Percentiles rank a stretch among this genome's conserved stretches.
Evolutionary conservation across 2,888 invertebrate genomes (phyloP).

Genomic region (Melanchra persicariae): DNA sequence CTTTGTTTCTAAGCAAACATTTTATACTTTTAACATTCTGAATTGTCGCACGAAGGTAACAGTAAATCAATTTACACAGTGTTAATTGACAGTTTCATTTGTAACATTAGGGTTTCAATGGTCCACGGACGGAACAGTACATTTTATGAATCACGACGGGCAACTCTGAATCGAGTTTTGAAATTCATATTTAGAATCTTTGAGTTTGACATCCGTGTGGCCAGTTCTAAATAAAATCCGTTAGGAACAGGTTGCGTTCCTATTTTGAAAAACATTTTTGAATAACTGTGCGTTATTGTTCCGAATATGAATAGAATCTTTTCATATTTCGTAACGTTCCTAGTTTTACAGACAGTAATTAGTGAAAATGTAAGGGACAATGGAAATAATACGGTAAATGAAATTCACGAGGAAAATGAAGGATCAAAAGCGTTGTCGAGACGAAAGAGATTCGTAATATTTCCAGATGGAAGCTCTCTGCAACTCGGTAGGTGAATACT

Average conservation of each 20-base stretch:
- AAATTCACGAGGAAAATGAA: constrained; percentile 71
- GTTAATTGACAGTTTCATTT: constrained; percentile 86
- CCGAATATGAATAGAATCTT: constrained; percentile 58
- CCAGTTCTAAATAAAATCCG: constrained; percentile 53
- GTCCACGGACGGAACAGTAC: constrained; percentile 76
- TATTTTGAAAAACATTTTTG: constrained; percentile 49
- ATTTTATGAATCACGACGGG: constrained; percentile 75
- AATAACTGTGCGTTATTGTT: constrained; percentile 36
- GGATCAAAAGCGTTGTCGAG: constrained; percentile 85
- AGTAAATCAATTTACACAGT: constrained; percentile 83
- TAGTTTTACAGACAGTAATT: constrained; percentile 69
- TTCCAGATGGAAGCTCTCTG: constrained; percentile 91
- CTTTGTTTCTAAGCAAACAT: constrained; percentile 58
- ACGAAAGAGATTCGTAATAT: constrained; percentile 91
- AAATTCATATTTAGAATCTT: constrained; percentile 63
- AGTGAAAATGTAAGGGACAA: constrained; percentile 71
- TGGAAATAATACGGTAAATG: constrained; percentile 71
- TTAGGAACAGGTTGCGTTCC: constrained; percentile 50
- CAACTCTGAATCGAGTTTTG: constrained; percentile 67
- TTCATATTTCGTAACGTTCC: constrained; percentile 61
- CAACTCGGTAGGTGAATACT: constrained; percentile 89
- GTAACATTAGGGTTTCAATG: constrained; percentile 73
- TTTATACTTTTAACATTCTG: constrained; percentile 56
- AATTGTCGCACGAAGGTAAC: constrained; percentile 74
- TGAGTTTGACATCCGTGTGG: constrained; percentile 46